Evolutionary conservation across 2,113 vertebrate genomes (phyloP).

Genomic region (Prolemur simus): DNA sequence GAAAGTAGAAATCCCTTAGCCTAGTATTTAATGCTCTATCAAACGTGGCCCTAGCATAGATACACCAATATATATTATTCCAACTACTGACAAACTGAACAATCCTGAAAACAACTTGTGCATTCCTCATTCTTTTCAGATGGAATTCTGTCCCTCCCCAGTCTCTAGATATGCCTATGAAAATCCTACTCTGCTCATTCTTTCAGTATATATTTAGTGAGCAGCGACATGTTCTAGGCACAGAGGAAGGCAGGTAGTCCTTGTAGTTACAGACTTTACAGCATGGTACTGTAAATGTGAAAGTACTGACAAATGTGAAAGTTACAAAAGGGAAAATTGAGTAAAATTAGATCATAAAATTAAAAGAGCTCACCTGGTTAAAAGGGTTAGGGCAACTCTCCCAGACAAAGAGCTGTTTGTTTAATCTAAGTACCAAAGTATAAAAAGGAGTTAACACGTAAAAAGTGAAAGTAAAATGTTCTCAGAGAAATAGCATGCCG

Average conservation of each 20-base stretch:
- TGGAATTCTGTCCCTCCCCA: not conserved
- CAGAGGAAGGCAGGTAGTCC: not conserved
- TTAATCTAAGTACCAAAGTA: not conserved
- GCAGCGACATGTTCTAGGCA: not conserved
- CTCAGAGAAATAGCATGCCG: not conserved
- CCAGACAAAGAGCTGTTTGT: not conserved
- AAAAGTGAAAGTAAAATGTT: not conserved
- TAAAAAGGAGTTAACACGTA: not conserved
- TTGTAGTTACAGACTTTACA: not conserved
- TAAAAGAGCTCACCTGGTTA: not conserved
- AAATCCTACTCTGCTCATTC: not conserved
- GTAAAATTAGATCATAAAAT: not conserved
- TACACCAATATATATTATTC: not conserved
- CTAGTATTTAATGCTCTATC: not conserved
- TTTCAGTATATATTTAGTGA: not conserved
- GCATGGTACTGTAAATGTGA: not conserved
- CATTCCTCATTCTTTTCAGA: conserved; percentile 29
- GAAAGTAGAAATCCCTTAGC: not conserved
- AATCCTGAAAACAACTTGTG: not conserved
- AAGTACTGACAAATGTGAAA: not conserved
- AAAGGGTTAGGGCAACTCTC: not conserved
- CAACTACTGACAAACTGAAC: not conserved
- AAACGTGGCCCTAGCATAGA: not conserved
- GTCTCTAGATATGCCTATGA: not conserved
- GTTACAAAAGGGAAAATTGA: not conserved